Percentiles rank a stretch among this genome's conserved stretches.
These are phyloP conservation scores for Formica exsecta DNA, from an alignment of 1,140 invertebrate species.

Conservation along the genomic window DNA sequence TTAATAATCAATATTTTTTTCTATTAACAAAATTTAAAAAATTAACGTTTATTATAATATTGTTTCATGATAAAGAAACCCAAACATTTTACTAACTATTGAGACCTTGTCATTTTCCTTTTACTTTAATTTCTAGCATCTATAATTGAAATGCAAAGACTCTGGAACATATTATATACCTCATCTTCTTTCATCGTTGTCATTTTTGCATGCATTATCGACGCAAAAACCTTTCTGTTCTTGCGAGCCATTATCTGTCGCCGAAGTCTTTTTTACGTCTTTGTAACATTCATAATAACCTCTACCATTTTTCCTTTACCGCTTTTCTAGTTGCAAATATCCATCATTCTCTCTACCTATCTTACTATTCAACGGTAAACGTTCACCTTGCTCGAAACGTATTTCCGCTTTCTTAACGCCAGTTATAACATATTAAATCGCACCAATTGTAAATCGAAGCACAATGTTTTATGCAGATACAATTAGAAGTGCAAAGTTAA, in stretches of 20 bases:
- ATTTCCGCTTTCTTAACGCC: constrained; percentile 42
- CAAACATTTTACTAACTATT: neutral
- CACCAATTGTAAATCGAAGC: neutral
- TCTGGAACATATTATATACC: neutral
- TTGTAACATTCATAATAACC: constrained; percentile 34
- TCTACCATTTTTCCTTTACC: neutral
- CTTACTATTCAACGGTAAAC: constrained; percentile 26
- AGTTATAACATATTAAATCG: neutral
- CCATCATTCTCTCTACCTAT: constrained; percentile 22
- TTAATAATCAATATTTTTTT: neutral
- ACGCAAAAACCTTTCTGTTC: constrained; percentile 11
- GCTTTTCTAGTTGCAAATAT: constrained; percentile 9
- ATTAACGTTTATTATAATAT: constrained; percentile 7
- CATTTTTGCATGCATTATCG: constrained; percentile 19
- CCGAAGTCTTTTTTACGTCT: constrained; percentile 5
- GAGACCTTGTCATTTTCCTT: neutral
- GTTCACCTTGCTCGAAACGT: constrained; percentile 29
- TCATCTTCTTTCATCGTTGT: neutral
- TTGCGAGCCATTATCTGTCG: constrained; percentile 14
- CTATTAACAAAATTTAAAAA: neutral
- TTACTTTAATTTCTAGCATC: neutral
- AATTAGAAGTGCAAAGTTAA: constrained; percentile 35
- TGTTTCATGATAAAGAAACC: neutral
- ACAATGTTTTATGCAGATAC: constrained; percentile 25
- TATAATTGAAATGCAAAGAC: constrained; percentile 22